These are phyloP conservation scores for Lepidochitona cinerea DNA, from an alignment of 2,888 invertebrate genomes.

Conservation along the genomic window DNA sequence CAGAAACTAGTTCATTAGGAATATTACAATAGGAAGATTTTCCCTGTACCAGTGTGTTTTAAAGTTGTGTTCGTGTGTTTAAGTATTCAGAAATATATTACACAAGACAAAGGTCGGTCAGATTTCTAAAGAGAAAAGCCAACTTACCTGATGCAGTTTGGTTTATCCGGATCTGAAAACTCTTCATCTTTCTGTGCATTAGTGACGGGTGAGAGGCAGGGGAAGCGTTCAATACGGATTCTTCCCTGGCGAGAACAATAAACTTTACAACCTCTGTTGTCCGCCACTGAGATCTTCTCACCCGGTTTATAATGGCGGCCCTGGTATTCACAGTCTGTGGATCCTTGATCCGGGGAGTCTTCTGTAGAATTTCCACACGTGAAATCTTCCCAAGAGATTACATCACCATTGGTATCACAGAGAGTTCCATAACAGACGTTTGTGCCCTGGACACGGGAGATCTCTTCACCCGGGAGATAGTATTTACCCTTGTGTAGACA, in stretches of 20 bases:
- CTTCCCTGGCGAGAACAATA: neutral
- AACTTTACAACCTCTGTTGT: neutral
- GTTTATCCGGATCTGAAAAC: no score
- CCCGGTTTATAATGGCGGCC: neutral
- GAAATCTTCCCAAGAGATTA: conserved; percentile 27
- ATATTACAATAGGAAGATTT: no score
- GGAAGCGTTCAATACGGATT: neutral
- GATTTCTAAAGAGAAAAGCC: no score
- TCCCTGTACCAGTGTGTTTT: no score
- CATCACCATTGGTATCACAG: conserved; percentile 27
- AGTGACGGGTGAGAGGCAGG: neutral
- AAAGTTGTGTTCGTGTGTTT: no score
- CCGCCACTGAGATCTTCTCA: neutral
- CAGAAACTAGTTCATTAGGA: no score
- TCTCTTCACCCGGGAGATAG: conserved; percentile 30
- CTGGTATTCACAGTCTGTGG: neutral
- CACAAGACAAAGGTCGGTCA: no score
- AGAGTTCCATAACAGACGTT: conserved; percentile 23
- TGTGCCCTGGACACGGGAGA: conserved; percentile 16
- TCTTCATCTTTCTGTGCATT: no score
- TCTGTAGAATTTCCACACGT: neutral
- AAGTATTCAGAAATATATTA: no score
- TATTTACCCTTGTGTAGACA: conserved; percentile 25
- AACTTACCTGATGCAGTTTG: no score
- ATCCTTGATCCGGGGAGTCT: no score